Conservation (phyloP, 2,113 vertebrate genomes). For the Tylochromis polylepis region DNA sequence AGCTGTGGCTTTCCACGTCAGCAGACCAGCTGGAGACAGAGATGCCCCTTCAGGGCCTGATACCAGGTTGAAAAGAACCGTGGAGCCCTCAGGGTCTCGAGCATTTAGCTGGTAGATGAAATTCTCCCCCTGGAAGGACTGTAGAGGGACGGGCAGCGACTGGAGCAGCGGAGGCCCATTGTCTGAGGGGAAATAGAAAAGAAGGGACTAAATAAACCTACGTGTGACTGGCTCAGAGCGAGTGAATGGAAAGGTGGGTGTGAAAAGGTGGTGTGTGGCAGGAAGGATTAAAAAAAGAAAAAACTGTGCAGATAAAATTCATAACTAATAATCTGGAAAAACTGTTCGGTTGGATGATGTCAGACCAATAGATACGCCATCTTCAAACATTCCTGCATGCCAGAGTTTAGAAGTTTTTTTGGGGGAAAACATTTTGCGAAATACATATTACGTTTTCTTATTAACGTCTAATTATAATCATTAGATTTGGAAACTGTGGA, state of each 20-base stretch:
- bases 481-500: not conserved
- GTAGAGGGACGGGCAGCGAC: conserved; percentile 56
- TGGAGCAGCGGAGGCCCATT: conserved; percentile 80
- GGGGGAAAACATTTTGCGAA: not conserved
- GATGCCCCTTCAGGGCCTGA: conserved; percentile 77
- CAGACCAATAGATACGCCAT: not conserved
- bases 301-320: not conserved
- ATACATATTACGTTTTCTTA: not conserved
- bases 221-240: rapidly evolving
- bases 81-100: conserved; percentile 83
- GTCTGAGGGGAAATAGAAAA: conserved; percentile 59
- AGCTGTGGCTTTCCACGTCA: conserved; percentile 75
- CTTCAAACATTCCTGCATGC: rapidly evolving
- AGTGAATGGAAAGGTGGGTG: not conserved
- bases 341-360: not conserved
- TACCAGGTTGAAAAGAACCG: conserved; percentile 74
- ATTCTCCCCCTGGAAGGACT: conserved; percentile 79
- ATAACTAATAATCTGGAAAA: not conserved
- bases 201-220: not conserved
- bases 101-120: conserved; percentile 82
- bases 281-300: not conserved
- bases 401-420: not conserved
- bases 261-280: not conserved
- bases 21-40: conserved; percentile 81
- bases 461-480: too few relatives aligned